Evolutionary conservation across 1,140 invertebrate genomes (phyloP).

Genomic region (Helicoverpa zea): DNA sequence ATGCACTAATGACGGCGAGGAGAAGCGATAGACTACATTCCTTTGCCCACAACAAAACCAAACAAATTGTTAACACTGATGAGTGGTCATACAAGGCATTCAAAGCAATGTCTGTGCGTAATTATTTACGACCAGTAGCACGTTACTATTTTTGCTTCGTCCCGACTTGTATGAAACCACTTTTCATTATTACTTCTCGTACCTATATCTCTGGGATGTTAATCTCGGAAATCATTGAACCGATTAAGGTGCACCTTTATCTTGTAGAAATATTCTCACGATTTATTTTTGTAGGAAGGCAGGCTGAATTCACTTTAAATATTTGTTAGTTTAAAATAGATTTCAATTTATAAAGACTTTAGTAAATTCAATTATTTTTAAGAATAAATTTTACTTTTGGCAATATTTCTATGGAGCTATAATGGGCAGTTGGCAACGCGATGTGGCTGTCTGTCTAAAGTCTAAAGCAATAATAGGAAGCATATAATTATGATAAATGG

Average conservation of each 20-base stretch:
- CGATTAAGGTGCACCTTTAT: conserved; percentile 28
- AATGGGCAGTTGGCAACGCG: background rate
- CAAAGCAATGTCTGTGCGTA: conserved; percentile 43
- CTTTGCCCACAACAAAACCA: conserved; percentile 52
- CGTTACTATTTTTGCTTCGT: conserved; percentile 33
- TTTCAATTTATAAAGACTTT: no score
- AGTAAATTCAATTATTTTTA: background rate
- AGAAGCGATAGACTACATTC: conserved; percentile 58
- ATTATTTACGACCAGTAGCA: conserved; percentile 42
- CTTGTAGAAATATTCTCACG: background rate
- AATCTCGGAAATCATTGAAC: conserved; percentile 40
- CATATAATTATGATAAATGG: conserved; percentile 23
- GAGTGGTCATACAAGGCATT: conserved; percentile 44
- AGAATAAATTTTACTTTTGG: conserved; percentile 4
- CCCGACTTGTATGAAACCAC: conserved; percentile 26
- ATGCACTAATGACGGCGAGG: conserved; percentile 58
- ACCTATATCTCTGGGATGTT: conserved; percentile 9
- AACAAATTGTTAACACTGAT: conserved; percentile 52
- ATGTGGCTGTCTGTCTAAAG: background rate
- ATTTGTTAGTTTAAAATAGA: no score
- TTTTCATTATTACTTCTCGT: conserved; percentile 36
- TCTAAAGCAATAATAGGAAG: conserved; percentile 14
- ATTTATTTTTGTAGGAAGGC: conserved; percentile 11
- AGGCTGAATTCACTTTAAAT: no score
- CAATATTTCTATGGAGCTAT: conserved; percentile 12